Conservation (phyloP, 2,113 vertebrate species). For the Lynx canadensis region DNA sequence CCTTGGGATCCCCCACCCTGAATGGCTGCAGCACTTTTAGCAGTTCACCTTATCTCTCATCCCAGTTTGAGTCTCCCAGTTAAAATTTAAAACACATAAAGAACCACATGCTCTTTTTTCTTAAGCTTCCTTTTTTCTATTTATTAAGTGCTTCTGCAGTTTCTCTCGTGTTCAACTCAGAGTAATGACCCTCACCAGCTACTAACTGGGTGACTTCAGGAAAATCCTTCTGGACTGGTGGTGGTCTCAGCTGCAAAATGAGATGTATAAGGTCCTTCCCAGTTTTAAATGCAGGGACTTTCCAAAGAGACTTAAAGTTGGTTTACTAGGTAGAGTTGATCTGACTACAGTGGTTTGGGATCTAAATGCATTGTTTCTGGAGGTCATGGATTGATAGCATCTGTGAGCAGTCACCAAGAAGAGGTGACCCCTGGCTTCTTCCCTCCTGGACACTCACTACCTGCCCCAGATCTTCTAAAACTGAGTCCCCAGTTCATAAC, state of each 20-base stretch:
- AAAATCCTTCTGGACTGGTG: not conserved
- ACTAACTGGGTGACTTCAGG: not conserved
- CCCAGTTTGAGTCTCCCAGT: not conserved
- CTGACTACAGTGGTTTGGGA: not conserved
- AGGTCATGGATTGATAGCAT: not conserved
- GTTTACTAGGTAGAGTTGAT: not conserved
- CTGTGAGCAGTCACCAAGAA: not conserved
- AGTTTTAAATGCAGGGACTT: not conserved
- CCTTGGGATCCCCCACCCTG: not conserved
- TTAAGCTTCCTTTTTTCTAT: not conserved
- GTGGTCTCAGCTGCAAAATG: slow-evolving; percentile 3
- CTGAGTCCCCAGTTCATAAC: not conserved
- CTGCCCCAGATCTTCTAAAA: not conserved
- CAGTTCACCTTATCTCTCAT: not conserved
- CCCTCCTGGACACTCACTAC: not conserved
- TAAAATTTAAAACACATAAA: not conserved
- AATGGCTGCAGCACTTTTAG: too few relatives aligned
- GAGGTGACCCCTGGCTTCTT: not conserved
- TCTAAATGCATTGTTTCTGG: not conserved
- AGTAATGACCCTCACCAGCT: not conserved
- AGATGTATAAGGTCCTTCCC: not conserved
- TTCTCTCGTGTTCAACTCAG: not conserved
- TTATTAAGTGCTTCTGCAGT: not conserved
- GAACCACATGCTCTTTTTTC: not conserved
- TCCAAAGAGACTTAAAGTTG: not conserved